Percentiles rank a stretch among this genome's conserved stretches.
These are phyloP conservation scores for Catostomus latipinnis DNA, from an alignment of 2,797 vertebrate genomes.

Conservation along the genomic window DNA sequence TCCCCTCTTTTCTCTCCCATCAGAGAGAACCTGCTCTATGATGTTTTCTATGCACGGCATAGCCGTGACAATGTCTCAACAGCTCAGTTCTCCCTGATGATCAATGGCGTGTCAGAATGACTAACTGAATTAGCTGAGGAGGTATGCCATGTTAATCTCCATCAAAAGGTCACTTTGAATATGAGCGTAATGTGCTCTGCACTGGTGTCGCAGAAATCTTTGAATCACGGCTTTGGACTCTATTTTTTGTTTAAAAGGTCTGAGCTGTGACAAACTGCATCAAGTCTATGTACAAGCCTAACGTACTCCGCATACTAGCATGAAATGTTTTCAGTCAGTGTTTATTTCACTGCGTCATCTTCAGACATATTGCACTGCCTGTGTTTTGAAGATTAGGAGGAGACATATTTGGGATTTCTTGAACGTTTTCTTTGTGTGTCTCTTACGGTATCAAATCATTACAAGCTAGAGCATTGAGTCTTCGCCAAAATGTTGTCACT, in stretches of 20 bases:
- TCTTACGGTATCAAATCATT: neutral
- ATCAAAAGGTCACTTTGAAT: constrained; percentile 67
- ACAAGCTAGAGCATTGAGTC: neutral
- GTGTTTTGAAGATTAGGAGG: constrained; percentile 34
- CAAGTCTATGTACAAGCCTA: constrained; percentile 2
- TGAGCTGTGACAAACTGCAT: constrained; percentile 44
- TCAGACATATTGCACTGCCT: constrained; percentile 29
- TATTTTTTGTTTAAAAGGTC: constrained; percentile 41
- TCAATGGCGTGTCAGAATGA: constrained; percentile 65
- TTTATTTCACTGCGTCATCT: constrained; percentile 33
- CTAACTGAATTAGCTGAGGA: constrained; percentile 65
- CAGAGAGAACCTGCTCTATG: constrained; percentile 54
- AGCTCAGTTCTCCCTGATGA: constrained; percentile 60
- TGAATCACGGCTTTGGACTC: constrained; percentile 46
- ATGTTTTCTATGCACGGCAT: constrained; percentile 58
- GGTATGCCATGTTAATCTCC: constrained; percentile 65
- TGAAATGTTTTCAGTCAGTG: constrained; percentile 16
- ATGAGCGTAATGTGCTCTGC: constrained; percentile 55
- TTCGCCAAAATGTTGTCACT: neutral
- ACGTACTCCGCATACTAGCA: neutral
- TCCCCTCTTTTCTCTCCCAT: constrained; percentile 44
- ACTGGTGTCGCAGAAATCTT: constrained; percentile 38
- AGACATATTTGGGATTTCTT: constrained; percentile 15
- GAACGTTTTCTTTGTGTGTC: neutral
- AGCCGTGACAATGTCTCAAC: constrained; percentile 60